Evolutionary conservation across 2,888 invertebrate species (phyloP).

Genomic region (Cylindroiulus punctatus): DNA sequence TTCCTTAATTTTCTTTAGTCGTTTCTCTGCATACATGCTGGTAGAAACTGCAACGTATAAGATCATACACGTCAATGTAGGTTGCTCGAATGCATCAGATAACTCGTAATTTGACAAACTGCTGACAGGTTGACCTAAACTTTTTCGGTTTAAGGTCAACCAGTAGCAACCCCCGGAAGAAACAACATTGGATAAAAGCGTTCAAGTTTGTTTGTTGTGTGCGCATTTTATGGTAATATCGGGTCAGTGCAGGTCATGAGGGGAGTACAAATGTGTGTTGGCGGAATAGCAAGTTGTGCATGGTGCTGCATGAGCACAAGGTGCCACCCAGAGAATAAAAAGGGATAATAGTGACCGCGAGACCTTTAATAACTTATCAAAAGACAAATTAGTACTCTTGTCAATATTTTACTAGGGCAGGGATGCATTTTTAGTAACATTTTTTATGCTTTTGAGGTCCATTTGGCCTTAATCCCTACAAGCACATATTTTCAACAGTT

Average conservation of each 20-base stretch:
- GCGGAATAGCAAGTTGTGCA: slow-evolving; percentile 6
- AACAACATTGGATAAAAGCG: slow-evolving; percentile 30
- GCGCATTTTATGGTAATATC: slow-evolving; percentile 45
- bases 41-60: not conserved
- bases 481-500: not conserved
- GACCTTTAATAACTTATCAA: not conserved
- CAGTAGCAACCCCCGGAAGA: slow-evolving; percentile 40
- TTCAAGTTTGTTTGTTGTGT: slow-evolving; percentile 35
- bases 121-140: slow-evolving; percentile 45
- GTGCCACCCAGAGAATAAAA: not conserved
- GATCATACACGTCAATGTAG: not conserved
- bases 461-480: slow-evolving; percentile 35
- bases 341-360: slow-evolving; percentile 45
- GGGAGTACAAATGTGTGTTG: slow-evolving; percentile 5
- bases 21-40: not conserved
- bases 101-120: slow-evolving; percentile 16
- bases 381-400: not conserved
- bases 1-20: not conserved
- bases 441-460: slow-evolving; percentile 6
- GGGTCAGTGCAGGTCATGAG: slow-evolving; percentile 41
- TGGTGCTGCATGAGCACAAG: not conserved
- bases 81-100: not conserved
- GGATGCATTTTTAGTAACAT: not conserved
- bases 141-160: slow-evolving; percentile 36
- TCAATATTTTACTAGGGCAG: slow-evolving; percentile 14